phyloP scores from a whole-genome alignment of 2,797 vertebrate genomes.

The Manis pentadactyla region DNA sequence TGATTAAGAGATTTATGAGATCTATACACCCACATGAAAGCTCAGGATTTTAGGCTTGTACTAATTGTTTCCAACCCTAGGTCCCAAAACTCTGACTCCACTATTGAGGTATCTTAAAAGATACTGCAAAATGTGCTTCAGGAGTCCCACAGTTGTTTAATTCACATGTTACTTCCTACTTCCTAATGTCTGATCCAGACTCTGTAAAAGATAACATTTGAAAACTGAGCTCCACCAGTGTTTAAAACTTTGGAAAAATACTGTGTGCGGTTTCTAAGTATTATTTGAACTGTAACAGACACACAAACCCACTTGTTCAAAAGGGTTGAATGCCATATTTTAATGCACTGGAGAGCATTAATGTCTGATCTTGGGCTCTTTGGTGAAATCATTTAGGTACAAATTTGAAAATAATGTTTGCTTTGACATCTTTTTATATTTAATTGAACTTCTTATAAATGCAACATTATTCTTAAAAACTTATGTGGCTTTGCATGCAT shows the following conservation, averaged over 20 bases:
- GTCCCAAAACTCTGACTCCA: slow-evolving; percentile 47
- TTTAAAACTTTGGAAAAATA: too few species aligned
- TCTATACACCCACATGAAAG: slow-evolving; percentile 69
- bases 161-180: background rate
- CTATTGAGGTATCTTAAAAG: slow-evolving; percentile 66
- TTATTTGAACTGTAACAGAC: background rate
- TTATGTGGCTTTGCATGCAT: background rate
- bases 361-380: background rate
- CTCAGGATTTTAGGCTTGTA: slow-evolving; percentile 21
- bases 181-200: too few species aligned
- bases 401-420: slow-evolving; percentile 42
- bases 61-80: slow-evolving; percentile 65
- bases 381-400: background rate
- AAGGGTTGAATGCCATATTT: background rate
- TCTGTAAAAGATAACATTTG: too few species aligned
- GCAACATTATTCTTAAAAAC: slow-evolving; percentile 9
- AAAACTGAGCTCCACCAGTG: too few species aligned
- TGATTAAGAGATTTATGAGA: slow-evolving; percentile 77
- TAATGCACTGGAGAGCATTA: background rate
- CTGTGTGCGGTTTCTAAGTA: background rate
- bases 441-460: slow-evolving; percentile 21
- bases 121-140: slow-evolving; percentile 52
- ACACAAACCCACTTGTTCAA: background rate
- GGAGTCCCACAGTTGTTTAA: background rate
- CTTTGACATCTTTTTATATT: background rate